Evolutionary conservation across 2,113 vertebrate genomes (phyloP).

Genomic region (Machaerirhynchus nigripectus): DNA sequence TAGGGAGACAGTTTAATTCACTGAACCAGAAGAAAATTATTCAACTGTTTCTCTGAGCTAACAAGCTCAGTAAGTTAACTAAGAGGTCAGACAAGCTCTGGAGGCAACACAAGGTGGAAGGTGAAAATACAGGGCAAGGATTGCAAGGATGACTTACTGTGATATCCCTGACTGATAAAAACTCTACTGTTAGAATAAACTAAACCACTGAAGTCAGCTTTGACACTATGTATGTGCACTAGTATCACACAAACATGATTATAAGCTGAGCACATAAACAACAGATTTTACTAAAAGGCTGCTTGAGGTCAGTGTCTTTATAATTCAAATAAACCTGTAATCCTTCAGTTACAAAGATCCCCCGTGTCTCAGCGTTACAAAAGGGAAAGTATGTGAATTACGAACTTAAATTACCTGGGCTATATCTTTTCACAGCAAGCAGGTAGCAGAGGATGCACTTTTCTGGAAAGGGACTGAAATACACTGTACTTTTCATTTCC

Average conservation of each 20-base stretch:
- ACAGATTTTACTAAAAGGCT: not conserved
- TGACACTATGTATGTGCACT: not conserved
- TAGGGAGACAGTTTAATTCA: not conserved
- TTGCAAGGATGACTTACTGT: not conserved
- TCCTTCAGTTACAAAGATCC: not conserved
- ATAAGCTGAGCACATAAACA: not conserved
- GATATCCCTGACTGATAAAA: not conserved
- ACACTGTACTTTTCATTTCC: not conserved
- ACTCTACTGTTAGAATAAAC: not conserved
- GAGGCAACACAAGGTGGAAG: not conserved
- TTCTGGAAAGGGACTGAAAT: not conserved
- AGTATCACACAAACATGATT: not conserved
- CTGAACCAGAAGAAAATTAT: not conserved
- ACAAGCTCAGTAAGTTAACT: not conserved
- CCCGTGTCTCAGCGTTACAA: not conserved
- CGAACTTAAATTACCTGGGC: not conserved
- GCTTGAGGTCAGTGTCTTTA: not conserved
- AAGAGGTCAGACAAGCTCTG: not conserved
- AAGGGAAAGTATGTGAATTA: not conserved
- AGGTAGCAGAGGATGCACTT: not conserved
- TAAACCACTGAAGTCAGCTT: not conserved
- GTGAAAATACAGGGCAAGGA: not conserved
- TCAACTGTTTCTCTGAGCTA: not conserved
- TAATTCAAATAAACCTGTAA: constrained; percentile 30
- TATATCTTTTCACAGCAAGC: not conserved